Evolutionary conservation across 2,888 invertebrate genomes (phyloP).

Genomic region (Ophraella communa): DNA sequence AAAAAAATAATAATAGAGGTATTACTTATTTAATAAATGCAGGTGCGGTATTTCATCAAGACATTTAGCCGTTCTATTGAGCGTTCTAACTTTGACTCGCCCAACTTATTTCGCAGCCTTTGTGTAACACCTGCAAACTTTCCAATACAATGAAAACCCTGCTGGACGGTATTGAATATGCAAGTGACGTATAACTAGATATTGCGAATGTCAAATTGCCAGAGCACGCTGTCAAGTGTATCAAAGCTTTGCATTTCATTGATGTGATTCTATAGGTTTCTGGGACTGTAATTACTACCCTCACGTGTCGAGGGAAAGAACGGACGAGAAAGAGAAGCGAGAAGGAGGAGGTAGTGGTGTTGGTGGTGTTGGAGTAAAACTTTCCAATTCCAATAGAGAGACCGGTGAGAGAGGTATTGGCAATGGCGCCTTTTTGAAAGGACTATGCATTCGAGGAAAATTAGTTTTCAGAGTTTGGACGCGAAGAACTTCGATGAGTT

Average conservation of each 20-base stretch:
- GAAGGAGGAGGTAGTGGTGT: conserved; percentile 3
- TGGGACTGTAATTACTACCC: conserved; percentile 33
- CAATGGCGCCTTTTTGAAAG: conserved; percentile 19
- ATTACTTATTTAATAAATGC: conserved; percentile 32
- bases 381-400: conserved; percentile 14
- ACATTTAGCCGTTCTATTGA: conserved; percentile 44
- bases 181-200: conserved; percentile 50
- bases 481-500: conserved; percentile 17
- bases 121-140: conserved; percentile 55
- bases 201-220: conserved; percentile 50
- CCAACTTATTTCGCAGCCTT: conserved; percentile 44
- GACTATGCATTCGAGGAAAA: conserved; percentile 14
- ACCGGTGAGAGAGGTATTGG: conserved; percentile 14
- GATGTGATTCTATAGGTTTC: conserved; percentile 35
- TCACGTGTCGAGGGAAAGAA: conserved; percentile 11
- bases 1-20: no score
- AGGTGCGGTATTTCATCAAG: conserved; percentile 35
- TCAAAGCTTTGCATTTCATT: conserved; percentile 40
- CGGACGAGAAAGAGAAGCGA: no score
- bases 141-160: conserved; percentile 42
- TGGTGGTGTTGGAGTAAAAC: conserved; percentile 15
- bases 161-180: conserved; percentile 47
- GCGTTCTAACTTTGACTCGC: conserved; percentile 20
- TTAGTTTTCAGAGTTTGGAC: conserved; percentile 20
- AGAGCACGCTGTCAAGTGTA: conserved; percentile 37